Conservation (phyloP, 1,140 invertebrate genomes). For the Pachypeltis micranthus region DNA sequence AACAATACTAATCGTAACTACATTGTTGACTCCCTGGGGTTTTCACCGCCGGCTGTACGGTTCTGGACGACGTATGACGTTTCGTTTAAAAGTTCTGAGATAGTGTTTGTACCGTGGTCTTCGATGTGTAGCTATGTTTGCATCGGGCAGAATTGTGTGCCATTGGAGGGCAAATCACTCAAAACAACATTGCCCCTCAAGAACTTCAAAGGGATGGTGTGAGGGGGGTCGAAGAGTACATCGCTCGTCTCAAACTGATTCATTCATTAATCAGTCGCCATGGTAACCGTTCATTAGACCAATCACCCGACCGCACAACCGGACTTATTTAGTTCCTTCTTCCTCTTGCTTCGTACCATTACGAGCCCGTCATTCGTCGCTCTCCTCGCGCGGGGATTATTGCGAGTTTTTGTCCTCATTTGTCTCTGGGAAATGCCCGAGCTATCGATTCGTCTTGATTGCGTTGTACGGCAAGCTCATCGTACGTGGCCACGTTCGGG, state of each 20-base stretch:
- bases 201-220: no score
- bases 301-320: not conserved
- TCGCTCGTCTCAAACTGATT: not conserved
- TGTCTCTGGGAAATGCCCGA: not conserved
- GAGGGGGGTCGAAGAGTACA: no score
- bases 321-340: not conserved
- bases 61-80: no score
- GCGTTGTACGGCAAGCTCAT: no score
- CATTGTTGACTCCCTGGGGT: no score
- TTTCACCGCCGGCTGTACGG: no score
- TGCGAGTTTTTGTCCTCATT: not conserved
- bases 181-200: not conserved
- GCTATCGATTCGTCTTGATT: not conserved
- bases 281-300: conserved; percentile 2
- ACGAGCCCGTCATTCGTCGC: not conserved
- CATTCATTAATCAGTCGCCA: conserved; percentile 2
- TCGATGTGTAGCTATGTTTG: not conserved
- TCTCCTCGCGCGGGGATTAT: not conserved
- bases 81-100: no score
- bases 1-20: no score
- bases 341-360: not conserved
- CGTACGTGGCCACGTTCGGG: no score
- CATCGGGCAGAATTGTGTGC: not conserved
- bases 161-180: not conserved
- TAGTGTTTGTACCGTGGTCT: no score